phyloP scores from a whole-genome alignment of 1,140 invertebrate species.

The Battus philenor region DNA sequence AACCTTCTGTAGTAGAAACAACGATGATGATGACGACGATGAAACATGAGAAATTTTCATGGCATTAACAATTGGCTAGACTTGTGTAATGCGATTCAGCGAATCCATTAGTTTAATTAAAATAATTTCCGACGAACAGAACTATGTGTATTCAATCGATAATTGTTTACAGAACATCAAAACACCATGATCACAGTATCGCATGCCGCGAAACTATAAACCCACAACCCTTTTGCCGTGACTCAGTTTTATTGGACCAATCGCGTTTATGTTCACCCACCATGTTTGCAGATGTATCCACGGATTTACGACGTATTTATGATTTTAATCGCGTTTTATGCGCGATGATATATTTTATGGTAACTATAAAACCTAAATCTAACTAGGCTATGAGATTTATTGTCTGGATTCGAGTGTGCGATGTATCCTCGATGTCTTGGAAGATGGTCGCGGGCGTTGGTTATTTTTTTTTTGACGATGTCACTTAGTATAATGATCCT shows the following conservation, averaged over 20 bases:
- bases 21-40: background rate
- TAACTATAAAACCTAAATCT: background rate
- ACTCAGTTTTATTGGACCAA: conserved; percentile 17
- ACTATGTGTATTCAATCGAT: conserved; percentile 5
- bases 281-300: conserved; percentile 18
- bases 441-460: too few species aligned
- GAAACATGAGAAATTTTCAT: background rate
- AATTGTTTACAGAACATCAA: conserved; percentile 5
- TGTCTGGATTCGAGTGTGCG: too few species aligned
- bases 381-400: too few species aligned
- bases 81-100: background rate
- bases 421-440: too few species aligned
- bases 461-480: too few species aligned
- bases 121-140: conserved; percentile 1
- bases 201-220: conserved; percentile 11
- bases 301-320: conserved; percentile 22
- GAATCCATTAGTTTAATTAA: too few species aligned
- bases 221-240: conserved; percentile 4
- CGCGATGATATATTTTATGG: conserved; percentile 11
- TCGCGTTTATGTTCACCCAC: conserved; percentile 17
- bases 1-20: too few species aligned
- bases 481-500: too few species aligned
- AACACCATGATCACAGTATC: conserved; percentile 19
- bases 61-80: background rate
- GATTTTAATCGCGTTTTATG: conserved; percentile 24